phyloP scores from a whole-genome alignment of 2,113 vertebrate genomes.

The Desmodus rotundus region DNA sequence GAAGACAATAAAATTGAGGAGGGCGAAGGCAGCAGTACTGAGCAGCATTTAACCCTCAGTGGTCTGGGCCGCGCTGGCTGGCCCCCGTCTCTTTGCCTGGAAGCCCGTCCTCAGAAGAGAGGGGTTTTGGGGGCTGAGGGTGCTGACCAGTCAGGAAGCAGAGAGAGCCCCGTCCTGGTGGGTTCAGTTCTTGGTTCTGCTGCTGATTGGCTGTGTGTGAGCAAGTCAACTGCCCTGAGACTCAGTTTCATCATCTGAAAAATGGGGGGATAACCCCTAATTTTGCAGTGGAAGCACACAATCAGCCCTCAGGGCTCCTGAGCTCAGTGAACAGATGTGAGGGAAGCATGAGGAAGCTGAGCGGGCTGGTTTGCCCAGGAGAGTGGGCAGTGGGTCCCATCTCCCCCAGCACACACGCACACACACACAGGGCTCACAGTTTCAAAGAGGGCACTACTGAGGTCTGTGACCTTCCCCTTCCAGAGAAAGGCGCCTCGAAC shows the following conservation, averaged over 20 bases:
- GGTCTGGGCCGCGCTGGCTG: not conserved
- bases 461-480: not conserved
- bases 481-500: not conserved
- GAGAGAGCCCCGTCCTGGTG: not conserved
- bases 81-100: accelerated
- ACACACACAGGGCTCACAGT: not conserved
- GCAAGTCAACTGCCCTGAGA: not conserved
- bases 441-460: not conserved
- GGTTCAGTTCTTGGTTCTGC: not conserved
- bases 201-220: not conserved
- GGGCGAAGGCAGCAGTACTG: not conserved
- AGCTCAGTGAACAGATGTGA: accelerated
- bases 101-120: not conserved
- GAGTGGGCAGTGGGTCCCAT: not conserved
- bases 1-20: slow-evolving; percentile 56
- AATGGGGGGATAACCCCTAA: not conserved
- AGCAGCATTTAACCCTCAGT: slow-evolving; percentile 47
- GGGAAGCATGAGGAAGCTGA: not conserved
- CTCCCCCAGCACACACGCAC: accelerated
- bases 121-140: not conserved
- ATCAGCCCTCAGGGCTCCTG: not conserved
- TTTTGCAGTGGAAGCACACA: not conserved
- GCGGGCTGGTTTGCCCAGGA: not conserved
- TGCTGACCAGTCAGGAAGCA: no score
- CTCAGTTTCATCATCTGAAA: not conserved